Percentiles rank a stretch among this genome's conserved stretches.
Evolutionary conservation across 1,140 invertebrate species (phyloP).

Genomic region (Drosophila leontia): DNA sequence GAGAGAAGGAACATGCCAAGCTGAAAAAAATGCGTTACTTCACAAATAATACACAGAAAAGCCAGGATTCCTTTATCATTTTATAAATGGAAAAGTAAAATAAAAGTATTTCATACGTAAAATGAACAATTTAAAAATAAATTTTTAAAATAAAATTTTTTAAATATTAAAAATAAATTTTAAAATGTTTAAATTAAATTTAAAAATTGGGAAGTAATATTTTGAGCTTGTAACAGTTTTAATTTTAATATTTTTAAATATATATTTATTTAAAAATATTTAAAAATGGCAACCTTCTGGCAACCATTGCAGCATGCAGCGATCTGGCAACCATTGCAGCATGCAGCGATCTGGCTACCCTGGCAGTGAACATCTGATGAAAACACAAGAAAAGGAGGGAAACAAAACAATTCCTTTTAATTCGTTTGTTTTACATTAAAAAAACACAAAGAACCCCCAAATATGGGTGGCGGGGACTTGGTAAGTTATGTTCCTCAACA

Average conservation of each 20-base stretch:
- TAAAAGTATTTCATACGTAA: too few relatives aligned
- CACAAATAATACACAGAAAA: neutral
- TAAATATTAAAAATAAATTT: too few relatives aligned
- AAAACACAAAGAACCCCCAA: neutral
- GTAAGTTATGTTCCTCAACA: conserved; percentile 75
- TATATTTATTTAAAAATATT: neutral
- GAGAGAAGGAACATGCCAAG: neutral
- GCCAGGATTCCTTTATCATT: neutral
- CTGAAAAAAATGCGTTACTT: neutral
- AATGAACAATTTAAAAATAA: too few relatives aligned
- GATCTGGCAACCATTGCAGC: conserved; percentile 3
- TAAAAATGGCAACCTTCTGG: neutral
- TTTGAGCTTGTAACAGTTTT: neutral
- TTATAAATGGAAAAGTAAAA: neutral
- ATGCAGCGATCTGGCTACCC: conserved; percentile 1
- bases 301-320: too few relatives aligned
- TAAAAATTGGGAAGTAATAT: too few relatives aligned
- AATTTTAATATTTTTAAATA: neutral
- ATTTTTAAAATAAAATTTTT: too few relatives aligned
- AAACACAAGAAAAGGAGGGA: conserved; percentile 37
- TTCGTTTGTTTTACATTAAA: conserved; percentile 9
- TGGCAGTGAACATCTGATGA: conserved; percentile 14
- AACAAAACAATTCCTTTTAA: conserved; percentile 27
- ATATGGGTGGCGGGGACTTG: conserved; percentile 87
- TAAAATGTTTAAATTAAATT: too few relatives aligned